Evolutionary conservation across 92 coral and sea anemone species (phyloP).

Genomic region (Bergia puertoricense): DNA sequence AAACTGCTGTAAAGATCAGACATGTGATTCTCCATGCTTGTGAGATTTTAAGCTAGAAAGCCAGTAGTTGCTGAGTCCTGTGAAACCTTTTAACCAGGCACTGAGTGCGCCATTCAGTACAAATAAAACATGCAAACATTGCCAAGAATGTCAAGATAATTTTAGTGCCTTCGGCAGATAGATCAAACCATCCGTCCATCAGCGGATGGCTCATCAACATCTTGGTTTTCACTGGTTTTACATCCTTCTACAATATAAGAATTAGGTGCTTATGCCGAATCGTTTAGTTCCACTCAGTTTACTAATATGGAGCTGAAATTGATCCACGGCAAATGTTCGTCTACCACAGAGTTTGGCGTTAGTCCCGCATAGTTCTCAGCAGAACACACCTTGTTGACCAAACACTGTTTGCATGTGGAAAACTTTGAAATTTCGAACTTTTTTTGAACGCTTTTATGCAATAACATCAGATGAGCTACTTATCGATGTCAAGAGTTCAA

Average conservation of each 20-base stretch:
- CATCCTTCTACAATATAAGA: too few species aligned
- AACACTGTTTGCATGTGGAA: not conserved
- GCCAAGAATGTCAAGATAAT: not conserved
- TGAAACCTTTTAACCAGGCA: too few species aligned
- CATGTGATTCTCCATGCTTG: not conserved
- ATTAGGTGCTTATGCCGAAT: too few species aligned
- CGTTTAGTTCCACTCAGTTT: not conserved
- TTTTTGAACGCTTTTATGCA: not conserved
- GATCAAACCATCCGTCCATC: not conserved
- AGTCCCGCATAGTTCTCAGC: not conserved
- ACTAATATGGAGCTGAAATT: not conserved
- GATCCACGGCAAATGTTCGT: not conserved
- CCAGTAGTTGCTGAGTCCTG: too few species aligned
- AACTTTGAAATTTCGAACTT: not conserved
- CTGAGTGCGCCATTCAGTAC: not conserved
- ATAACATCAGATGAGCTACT: too few species aligned
- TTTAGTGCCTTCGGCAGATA: not conserved
- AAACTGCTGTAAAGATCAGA: not conserved
- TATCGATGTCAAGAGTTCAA: too few species aligned
- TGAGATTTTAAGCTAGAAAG: not conserved
- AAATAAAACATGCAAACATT: not conserved
- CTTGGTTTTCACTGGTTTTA: not conserved
- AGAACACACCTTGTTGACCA: not conserved
- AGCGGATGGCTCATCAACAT: not conserved
- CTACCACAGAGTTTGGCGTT: not conserved